These are phyloP conservation scores for Palythoa caribaeorum DNA, from an alignment of 92 coral and sea anemone genomes.

Conservation along the genomic window DNA sequence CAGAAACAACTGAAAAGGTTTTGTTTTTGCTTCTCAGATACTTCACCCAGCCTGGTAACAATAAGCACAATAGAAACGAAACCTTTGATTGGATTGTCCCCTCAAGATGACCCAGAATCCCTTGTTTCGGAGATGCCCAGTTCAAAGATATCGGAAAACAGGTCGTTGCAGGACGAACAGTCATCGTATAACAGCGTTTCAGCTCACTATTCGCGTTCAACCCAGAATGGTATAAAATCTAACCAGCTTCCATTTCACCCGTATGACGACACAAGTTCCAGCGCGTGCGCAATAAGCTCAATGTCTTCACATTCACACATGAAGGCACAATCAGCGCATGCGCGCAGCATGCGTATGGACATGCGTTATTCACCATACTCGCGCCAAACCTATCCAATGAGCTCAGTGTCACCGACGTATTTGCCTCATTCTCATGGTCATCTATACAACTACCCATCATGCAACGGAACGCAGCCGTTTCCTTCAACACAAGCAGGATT, in stretches of 20 bases:
- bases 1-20: not conserved
- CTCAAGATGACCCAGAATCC: constrained; percentile 15
- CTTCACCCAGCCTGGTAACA: not conserved
- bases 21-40: not conserved
- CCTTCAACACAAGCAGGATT: constrained; percentile 82
- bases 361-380: constrained; percentile 90
- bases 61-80: constrained; percentile 19
- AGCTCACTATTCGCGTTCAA: constrained; percentile 59
- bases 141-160: constrained; percentile 10
- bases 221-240: constrained; percentile 79
- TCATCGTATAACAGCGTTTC: constrained; percentile 60
- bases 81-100: not conserved
- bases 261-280: constrained; percentile 54
- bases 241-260: constrained; percentile 61
- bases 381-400: constrained; percentile 82
- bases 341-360: constrained; percentile 85
- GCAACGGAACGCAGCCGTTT: constrained; percentile 77
- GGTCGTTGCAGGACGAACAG: constrained; percentile 47
- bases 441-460: constrained; percentile 73
- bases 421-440: constrained; percentile 83
- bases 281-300: constrained; percentile 54
- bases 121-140: constrained; percentile 5
- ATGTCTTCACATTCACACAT: constrained; percentile 67
- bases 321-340: constrained; percentile 71
- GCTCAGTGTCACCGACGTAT: constrained; percentile 77